These are phyloP conservation scores for Acronicta alni DNA, from an alignment of 2,888 invertebrate genomes.

Conservation along the genomic window DNA sequence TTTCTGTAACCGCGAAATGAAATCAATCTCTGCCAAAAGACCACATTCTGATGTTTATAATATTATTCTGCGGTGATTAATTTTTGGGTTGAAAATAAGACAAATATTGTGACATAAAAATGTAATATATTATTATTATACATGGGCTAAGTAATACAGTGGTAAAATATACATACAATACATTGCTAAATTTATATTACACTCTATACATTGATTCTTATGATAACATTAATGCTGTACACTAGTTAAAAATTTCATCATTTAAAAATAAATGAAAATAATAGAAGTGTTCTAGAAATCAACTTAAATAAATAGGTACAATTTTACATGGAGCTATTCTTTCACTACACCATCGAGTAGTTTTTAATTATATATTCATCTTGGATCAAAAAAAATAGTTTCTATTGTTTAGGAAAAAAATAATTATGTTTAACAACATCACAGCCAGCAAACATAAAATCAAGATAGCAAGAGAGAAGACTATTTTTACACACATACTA, in stretches of 20 bases:
- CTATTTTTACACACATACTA: background rate
- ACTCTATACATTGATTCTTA: slow-evolving; percentile 56
- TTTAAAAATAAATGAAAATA: slow-evolving; percentile 1
- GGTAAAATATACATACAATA: slow-evolving; percentile 45
- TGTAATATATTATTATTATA: slow-evolving; percentile 47
- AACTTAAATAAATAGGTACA: too few species aligned
- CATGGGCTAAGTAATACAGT: slow-evolving; percentile 43
- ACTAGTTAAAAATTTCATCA: slow-evolving; percentile 10
- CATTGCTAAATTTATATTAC: slow-evolving; percentile 48
- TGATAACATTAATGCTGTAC: slow-evolving; percentile 22
- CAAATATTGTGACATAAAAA: slow-evolving; percentile 39
- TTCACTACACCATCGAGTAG: background rate
- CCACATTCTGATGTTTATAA: background rate
- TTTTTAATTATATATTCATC: background rate
- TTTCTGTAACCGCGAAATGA: slow-evolving; percentile 3
- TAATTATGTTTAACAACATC: background rate
- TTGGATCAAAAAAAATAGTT: background rate
- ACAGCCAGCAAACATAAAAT: background rate
- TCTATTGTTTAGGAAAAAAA: background rate
- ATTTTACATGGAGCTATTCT: background rate
- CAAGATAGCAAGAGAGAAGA: background rate
- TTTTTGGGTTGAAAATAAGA: slow-evolving; percentile 28
- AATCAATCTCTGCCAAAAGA: slow-evolving; percentile 13
- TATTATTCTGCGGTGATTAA: background rate
- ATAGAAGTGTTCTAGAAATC: background rate